phyloP scores from a whole-genome alignment of 2,113 vertebrate genomes.

The Sus scrofa region T2T-Sscrofa CM000817.6:73428001-73428500 shows the following conservation, averaged over 20 bases:
- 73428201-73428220: not conserved
- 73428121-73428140: slow-evolving; percentile 69
- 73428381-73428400: slow-evolving; percentile 73
- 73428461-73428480: slow-evolving; percentile 88
- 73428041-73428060: slow-evolving; percentile 82
- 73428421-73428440: slow-evolving; percentile 82
- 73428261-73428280: slow-evolving; percentile 43
- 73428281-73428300: slow-evolving; percentile 58
- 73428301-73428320: slow-evolving; percentile 75
- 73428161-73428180: slow-evolving; percentile 41
- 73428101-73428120: slow-evolving; percentile 66
- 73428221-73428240: slow-evolving; percentile 61
- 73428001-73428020: slow-evolving; percentile 70
- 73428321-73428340: slow-evolving; percentile 75
- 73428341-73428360: slow-evolving; percentile 79
- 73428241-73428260: slow-evolving; percentile 41
- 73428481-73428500: slow-evolving; percentile 85
- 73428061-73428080: slow-evolving; percentile 65
- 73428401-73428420: slow-evolving; percentile 83
- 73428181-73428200: not conserved
- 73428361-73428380: slow-evolving; percentile 79
- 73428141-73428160: slow-evolving; percentile 68
- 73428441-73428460: slow-evolving; percentile 83
- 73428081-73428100: slow-evolving; percentile 77
- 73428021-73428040: slow-evolving; percentile 50